Evolutionary conservation across 2,888 invertebrate genomes (phyloP), one percentile per base, ranked within the genome.

Genomic region (Polyploca ridens): DNA sequence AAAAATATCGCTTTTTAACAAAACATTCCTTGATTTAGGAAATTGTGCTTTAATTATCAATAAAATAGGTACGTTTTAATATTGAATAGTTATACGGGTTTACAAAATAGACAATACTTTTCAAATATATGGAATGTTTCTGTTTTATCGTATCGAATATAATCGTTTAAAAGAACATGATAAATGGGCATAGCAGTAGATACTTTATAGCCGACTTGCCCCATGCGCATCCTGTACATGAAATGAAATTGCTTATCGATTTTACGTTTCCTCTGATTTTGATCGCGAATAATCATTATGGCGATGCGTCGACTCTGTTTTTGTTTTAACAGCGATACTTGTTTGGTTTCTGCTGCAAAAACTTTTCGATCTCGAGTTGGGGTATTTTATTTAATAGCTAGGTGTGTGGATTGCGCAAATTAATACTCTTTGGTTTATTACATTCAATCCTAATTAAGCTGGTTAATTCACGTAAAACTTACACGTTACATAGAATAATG

Each of bases 371-470:
- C 60, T 41, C 4, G 4, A 38, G 13, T 10, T 8, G 38, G 60
- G 41, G 10, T 6, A n/a, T 35, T 16, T 19, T 59, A 35, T n/a
- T 60, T 60, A 1, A 1, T 27, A 27, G 27, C 1, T 27, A 27
- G 27, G 27, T 3, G 16, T 44, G 11, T 27, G 41, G 49, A 66
- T 64, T 54, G 46, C 33, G 49, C 46, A 46, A 49, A 63, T 58
- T 57, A 64, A 68, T 63, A 66, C 62, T 73, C 73, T 73, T 73
- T 73, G 73, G 73, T 71, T 68, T 46, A 60, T 61, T 41, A 41
- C 19, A 41, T 61, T 41, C 61, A 16, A 41, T 41, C 13, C 27
- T 14, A 41, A 44, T 16, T 41, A n/a, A 41, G 49, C n/a, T 1
- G 6, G 49, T 16, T 16, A 6, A 16, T 8, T 14, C 5, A 41